Evolutionary conservation across 2,888 invertebrate genomes (phyloP).

Genomic region (Hylaea fasciaria): DNA sequence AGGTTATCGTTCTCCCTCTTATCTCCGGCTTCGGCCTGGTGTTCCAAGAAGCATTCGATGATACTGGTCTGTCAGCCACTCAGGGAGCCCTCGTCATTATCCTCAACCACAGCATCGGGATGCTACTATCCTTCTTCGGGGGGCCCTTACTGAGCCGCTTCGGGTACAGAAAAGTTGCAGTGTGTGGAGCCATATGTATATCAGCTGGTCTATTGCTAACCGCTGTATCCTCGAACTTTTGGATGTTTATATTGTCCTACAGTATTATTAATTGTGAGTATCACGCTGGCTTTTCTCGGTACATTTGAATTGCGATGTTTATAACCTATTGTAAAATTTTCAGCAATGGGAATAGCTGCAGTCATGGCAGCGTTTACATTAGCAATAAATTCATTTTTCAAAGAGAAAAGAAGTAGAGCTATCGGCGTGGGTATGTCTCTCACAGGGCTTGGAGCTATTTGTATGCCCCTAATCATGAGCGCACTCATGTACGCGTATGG

Average conservation of each 20-base stretch:
- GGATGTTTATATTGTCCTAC: slow-evolving; percentile 86
- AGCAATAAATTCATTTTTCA: slow-evolving; percentile 88
- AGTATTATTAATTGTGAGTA: slow-evolving; percentile 89
- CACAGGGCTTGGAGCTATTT: slow-evolving; percentile 87
- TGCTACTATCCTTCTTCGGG: slow-evolving; percentile 87
- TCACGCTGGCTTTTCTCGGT: neutral
- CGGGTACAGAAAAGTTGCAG: slow-evolving; percentile 87
- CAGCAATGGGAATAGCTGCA: slow-evolving; percentile 86
- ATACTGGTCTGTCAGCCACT: slow-evolving; percentile 84
- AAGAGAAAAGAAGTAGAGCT: slow-evolving; percentile 86
- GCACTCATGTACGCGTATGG: slow-evolving; percentile 83
- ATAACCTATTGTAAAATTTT: slow-evolving; percentile 54
- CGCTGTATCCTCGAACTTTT: slow-evolving; percentile 82
- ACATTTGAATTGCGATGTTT: too few species aligned
- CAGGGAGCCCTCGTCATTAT: slow-evolving; percentile 87
- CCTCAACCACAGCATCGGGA: slow-evolving; percentile 88
- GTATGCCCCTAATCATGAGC: slow-evolving; percentile 86
- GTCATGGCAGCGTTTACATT: slow-evolving; percentile 86
- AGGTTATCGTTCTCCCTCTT: slow-evolving; percentile 84
- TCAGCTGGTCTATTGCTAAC: slow-evolving; percentile 86
- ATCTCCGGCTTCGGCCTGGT: slow-evolving; percentile 88
- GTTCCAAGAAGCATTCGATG: slow-evolving; percentile 86
- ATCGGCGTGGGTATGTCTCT: slow-evolving; percentile 87
- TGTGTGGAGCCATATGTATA: slow-evolving; percentile 82
- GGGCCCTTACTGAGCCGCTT: slow-evolving; percentile 86